phyloP scores from a whole-genome alignment of 1,140 invertebrate species.

The Cardiocondyla obscurior region DNA sequence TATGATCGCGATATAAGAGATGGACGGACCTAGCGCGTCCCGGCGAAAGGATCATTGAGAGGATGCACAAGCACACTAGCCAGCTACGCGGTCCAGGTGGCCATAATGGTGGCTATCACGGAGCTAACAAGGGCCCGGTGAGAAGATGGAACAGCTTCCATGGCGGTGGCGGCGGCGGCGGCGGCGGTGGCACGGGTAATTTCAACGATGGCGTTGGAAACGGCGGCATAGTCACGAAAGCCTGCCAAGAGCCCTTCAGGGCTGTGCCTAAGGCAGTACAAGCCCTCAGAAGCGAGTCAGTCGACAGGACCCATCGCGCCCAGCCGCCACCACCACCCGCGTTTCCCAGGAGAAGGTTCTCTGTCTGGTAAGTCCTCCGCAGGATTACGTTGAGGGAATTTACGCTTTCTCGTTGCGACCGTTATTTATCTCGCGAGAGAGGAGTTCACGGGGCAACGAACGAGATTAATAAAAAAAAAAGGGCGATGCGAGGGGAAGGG shows the following conservation, averaged over 20 bases:
- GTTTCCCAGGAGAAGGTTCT: slow-evolving; percentile 83
- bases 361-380: slow-evolving; percentile 83
- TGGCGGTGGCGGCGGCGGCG: slow-evolving; percentile 68
- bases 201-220: slow-evolving; percentile 71
- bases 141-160: slow-evolving; percentile 86
- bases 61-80: slow-evolving; percentile 81
- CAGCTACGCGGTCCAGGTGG: slow-evolving; percentile 75
- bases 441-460: not conserved
- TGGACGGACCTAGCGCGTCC: slow-evolving; percentile 51
- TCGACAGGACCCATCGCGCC: slow-evolving; percentile 78
- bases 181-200: slow-evolving; percentile 59
- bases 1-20: slow-evolving; percentile 50
- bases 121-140: slow-evolving; percentile 79
- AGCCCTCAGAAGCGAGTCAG: slow-evolving; percentile 81
- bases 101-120: slow-evolving; percentile 58
- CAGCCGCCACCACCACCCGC: slow-evolving; percentile 81
- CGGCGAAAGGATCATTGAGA: slow-evolving; percentile 55
- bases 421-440: not conserved
- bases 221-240: slow-evolving; percentile 65
- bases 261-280: slow-evolving; percentile 80
- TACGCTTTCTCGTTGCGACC: not conserved
- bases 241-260: slow-evolving; percentile 77
- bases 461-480: slow-evolving; percentile 15
- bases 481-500: slow-evolving; percentile 4
- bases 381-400: not conserved